Conservation (phyloP, 2,797 vertebrate genomes). For the Sebastes cheni region DNA sequence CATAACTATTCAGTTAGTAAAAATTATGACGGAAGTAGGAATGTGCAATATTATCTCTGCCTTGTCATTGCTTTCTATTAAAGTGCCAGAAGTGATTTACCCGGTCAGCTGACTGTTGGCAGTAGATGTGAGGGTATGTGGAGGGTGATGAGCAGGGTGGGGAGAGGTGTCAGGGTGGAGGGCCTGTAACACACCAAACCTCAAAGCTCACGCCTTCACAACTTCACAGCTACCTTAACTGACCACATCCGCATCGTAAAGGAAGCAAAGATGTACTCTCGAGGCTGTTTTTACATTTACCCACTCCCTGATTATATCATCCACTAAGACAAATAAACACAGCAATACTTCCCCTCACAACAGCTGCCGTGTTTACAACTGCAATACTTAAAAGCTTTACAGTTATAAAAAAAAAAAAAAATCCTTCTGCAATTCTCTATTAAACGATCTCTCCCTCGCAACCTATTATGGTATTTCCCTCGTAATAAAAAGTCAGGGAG, state of each 20-base stretch:
- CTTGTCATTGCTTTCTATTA: neutral
- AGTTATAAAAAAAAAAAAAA: constrained; percentile 34
- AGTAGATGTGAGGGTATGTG: neutral
- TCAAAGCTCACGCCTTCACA: constrained; percentile 48
- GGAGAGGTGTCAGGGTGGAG: constrained; percentile 64
- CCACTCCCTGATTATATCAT: constrained; percentile 47
- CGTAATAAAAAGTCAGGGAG: constrained; percentile 74
- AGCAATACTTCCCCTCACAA: constrained; percentile 42
- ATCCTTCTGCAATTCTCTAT: constrained; percentile 43
- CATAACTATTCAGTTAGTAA: too few relatives aligned
- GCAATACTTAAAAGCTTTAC: constrained; percentile 57
- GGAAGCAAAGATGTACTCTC: constrained; percentile 9
- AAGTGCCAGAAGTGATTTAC: constrained; percentile 36
- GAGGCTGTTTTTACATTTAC: constrained; percentile 4
- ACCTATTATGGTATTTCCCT: constrained; percentile 57
- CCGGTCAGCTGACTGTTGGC: constrained; percentile 4
- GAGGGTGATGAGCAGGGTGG: constrained; percentile 44
- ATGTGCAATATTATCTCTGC: neutral
- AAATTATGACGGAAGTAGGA: neutral
- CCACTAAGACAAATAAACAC: constrained; percentile 48
- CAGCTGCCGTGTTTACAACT: constrained; percentile 52
- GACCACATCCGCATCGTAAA: constrained; percentile 18
- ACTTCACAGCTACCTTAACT: constrained; percentile 31
- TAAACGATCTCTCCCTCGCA: constrained; percentile 33
- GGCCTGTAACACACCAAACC: constrained; percentile 27